Evolutionary conservation across 1,140 invertebrate genomes (phyloP).

Genomic region (Nylanderia fulva): DNA sequence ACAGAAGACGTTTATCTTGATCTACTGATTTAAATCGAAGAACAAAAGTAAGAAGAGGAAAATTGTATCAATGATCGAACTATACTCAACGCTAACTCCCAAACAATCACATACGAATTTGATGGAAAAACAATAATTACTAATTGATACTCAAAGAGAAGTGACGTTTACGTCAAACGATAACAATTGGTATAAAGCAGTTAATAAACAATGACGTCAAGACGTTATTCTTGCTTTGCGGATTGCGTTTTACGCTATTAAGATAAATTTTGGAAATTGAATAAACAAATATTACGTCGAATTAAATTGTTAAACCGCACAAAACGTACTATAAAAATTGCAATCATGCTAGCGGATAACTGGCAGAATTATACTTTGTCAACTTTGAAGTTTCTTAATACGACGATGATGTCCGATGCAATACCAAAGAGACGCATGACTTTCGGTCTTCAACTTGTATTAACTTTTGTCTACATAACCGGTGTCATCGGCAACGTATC

Average conservation of each 20-base stretch:
- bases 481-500: slow-evolving; percentile 88
- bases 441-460: slow-evolving; percentile 81
- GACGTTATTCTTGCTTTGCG: not conserved
- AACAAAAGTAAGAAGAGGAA: not conserved
- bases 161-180: not conserved
- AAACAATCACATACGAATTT: not conserved
- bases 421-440: slow-evolving; percentile 79
- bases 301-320: not conserved
- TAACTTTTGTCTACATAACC: slow-evolving; percentile 87
- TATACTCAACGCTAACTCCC: not conserved
- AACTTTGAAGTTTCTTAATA: slow-evolving; percentile 18
- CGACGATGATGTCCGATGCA: not conserved
- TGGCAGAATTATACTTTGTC: slow-evolving; percentile 60
- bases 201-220: slow-evolving; percentile 1
- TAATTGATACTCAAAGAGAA: not conserved
- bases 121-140: not conserved
- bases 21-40: not conserved
- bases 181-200: not conserved
- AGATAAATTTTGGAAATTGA: slow-evolving; percentile 20
- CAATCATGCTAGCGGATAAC: slow-evolving; percentile 45
- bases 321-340: slow-evolving; percentile 22
- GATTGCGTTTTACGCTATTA: not conserved
- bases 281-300: not conserved
- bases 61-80: not conserved
- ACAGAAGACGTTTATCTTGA: not conserved